Evolutionary conservation across 2,888 invertebrate species (phyloP), one percentile per base, ranked within the genome.

Genomic region (Shargacucullia verbasci): DNA sequence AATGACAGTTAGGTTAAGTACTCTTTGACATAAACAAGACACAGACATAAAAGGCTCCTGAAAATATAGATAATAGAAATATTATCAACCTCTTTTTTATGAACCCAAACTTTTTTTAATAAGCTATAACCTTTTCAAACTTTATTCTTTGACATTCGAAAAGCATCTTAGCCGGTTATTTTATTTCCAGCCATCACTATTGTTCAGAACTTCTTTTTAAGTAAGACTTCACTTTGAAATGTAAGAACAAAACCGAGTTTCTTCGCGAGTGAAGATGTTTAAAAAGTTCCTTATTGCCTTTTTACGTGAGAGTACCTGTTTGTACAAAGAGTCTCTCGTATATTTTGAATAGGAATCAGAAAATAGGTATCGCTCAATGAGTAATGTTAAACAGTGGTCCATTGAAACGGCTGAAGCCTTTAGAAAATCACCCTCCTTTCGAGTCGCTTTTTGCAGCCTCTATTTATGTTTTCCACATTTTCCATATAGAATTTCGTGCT

Each of bases 391-490:
- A 92, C 91, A 92, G 90, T 89, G 81, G 83, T 82, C 89, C 82
- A 90, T 91, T 91, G 90, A 92, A 87, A 89, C 79, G 82, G 79
- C 79, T 84, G 89, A 87, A 89, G 87, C 88, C 92, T 92, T 91
- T 91, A 91, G 82, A 92, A 92, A 92, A 92, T 92, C 91, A 89
- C 90, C 88, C 89, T 86, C 87, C 82, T 86, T 89, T 89, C 79
- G 86, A 86, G 84, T 85, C 83, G 87, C 85, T 88, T 90, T 87
- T 88, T 84, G 85, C 88, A 81, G 83, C 81, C 83, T 82, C 83
- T 86, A 87, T 92, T 91, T 89, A 91, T 89, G 84, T 89, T 91
- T 90, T 87, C 87, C 85, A 89, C 88, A 89, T 90, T 92, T 91
- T 89, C 91, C 91, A 91, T 91, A 89, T 83, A 89, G 83, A 89